phyloP scores from a whole-genome alignment of 1,140 invertebrate genomes.

The Drosophila fuyamai region DNA sequence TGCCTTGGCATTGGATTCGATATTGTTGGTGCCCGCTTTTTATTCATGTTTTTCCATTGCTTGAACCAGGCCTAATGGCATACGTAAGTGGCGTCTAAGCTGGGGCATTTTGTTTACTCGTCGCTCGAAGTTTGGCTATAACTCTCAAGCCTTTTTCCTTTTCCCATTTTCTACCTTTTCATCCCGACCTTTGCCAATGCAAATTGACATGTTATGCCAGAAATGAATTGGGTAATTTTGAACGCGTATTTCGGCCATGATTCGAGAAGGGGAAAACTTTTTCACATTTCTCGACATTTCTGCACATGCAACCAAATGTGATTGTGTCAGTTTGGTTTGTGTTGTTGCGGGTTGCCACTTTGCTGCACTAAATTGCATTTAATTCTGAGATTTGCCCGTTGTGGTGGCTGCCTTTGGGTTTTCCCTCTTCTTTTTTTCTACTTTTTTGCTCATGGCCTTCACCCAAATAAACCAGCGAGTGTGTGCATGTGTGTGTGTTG shows the following conservation, averaged over 20 bases:
- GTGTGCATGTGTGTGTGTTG: constrained; percentile 22
- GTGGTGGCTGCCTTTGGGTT: constrained; percentile 36
- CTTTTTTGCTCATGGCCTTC: constrained; percentile 55
- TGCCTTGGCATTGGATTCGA: constrained; percentile 42
- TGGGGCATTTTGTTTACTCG: constrained; percentile 60
- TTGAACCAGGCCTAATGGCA: constrained; percentile 64
- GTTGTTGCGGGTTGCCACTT: constrained; percentile 67
- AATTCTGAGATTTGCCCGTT: constrained; percentile 75
- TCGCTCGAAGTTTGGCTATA: constrained; percentile 16
- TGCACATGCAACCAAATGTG: constrained; percentile 51
- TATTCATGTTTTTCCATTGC: constrained; percentile 4
- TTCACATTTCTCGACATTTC: constrained; percentile 44
- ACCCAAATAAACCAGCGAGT: constrained; percentile 68
- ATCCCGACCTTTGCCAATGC: constrained; percentile 47
- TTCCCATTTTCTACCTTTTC: constrained; percentile 5
- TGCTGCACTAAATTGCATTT: constrained; percentile 81
- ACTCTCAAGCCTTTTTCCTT: constrained; percentile 33
- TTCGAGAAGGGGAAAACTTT: constrained; percentile 54
- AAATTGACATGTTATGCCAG: constrained; percentile 80
- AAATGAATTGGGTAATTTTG: constrained; percentile 78
- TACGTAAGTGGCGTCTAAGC: constrained; percentile 74
- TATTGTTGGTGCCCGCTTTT: constrained; percentile 35
- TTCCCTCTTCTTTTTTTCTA: constrained; percentile 12
- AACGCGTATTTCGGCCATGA: constrained; percentile 48
- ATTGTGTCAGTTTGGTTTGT: constrained; percentile 38